These are phyloP conservation scores for Willowsia nigromaculata DNA, from an alignment of 2,888 invertebrate genomes.

Conservation along the genomic window DNA sequence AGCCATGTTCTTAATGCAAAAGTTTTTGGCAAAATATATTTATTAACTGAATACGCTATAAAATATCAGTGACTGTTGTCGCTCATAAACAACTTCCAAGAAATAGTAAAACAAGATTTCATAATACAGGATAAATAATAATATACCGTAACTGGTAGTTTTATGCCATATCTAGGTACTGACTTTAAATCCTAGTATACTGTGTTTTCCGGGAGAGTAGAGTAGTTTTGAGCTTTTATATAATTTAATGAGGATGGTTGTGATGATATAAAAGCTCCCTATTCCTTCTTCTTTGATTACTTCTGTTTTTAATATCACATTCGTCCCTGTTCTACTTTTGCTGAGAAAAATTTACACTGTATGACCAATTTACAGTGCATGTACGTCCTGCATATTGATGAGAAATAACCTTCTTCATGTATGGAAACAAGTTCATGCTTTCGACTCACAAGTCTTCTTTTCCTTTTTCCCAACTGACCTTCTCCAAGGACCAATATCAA, in stretches of 20 bases:
- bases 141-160: no score
- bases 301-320: neutral
- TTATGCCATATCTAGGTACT: no score
- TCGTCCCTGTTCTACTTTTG: neutral
- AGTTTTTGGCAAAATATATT: no score
- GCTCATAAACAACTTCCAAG: no score
- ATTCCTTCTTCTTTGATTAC: neutral
- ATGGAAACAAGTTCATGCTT: neutral
- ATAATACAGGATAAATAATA: no score
- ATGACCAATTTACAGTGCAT: neutral
- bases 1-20: no score
- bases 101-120: no score
- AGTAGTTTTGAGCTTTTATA: neutral
- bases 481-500: conserved; percentile 5
- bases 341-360: neutral
- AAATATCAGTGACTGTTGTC: no score
- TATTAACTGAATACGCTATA: no score
- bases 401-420: neutral
- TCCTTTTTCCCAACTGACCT: neutral
- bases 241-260: neutral
- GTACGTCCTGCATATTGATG: neutral
- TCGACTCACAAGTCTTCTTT: neutral
- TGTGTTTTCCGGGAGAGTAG: neutral
- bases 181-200: neutral
- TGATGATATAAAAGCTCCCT: neutral